Evolutionary conservation across 2,113 vertebrate genomes (phyloP), one percentile per base, ranked within the genome.

Genomic region (Notothenia rossii): DNA sequence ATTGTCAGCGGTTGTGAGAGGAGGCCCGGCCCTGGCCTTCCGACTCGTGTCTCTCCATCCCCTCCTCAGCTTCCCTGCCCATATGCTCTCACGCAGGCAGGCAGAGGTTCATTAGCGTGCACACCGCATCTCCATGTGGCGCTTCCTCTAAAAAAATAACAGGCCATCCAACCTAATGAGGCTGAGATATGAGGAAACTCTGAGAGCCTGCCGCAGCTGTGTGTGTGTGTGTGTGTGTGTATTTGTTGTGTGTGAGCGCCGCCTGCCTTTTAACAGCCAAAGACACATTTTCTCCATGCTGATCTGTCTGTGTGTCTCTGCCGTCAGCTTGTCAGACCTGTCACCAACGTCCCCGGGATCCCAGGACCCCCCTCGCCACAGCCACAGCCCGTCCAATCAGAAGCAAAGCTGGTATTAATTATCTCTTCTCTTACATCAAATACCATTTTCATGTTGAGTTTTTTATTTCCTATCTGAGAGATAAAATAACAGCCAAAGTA

Each of bases 281-380:
- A 92, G 88, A 89, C 91, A 93, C 78, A 93, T 95, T 89, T 89
- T 91, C 84, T 91, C 76, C 87, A 72, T 86, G 76, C 83, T 91
- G 83, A 80, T 94, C 74, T 86, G 90, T 91, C 81, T 91, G 77
- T 86, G 66, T 93, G 89, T 93, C 85, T 94, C 91, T 86, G 93
- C 93, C 79, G 85, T 93, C 95, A 99, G 98, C 95, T 98, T 93
- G 97, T 99, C 96, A 97, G 98, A 96, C 98, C 98, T 92, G 96
- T 99, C 96, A 98, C 97, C 96, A 98, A 96, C 91, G 96, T 99
- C 91, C 98, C 97, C 88, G 98, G 98, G 91, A 99, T 99, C 91
- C 98, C 98, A 90, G 98, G 98, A 91, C 98, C 98, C 91, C 96
- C 97, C 65, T 99, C 98, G 87, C 97, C 98, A 88, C 96, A 96